phyloP scores from a whole-genome alignment of 2,113 vertebrate species.

The Trochalopteron elliotii region DNA sequence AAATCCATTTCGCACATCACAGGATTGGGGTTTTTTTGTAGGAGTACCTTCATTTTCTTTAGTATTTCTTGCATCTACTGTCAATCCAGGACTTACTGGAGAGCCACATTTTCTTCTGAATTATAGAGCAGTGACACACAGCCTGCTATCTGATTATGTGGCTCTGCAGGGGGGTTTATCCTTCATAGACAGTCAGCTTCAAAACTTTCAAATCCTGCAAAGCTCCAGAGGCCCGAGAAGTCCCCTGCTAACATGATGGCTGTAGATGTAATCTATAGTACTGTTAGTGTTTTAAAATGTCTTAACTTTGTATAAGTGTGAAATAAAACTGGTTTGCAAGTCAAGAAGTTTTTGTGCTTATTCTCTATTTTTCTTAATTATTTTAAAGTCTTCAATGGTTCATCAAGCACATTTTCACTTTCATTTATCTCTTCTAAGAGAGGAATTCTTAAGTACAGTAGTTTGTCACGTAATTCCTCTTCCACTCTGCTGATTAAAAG shows the following conservation, averaged over 20 bases:
- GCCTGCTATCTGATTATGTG: neutral
- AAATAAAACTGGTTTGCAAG: constrained; percentile 59
- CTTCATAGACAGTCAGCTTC: neutral
- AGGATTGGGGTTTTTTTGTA: neutral
- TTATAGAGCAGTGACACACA: neutral
- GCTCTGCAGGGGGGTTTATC: neutral
- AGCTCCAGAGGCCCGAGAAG: neutral
- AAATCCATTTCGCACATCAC: neutral
- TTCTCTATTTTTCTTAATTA: neutral
- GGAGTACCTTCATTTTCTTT: neutral
- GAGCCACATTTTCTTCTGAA: neutral
- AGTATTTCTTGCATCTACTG: neutral
- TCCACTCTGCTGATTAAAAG: constrained; percentile 21
- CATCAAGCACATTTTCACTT: neutral
- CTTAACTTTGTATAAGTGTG: constrained; percentile 34
- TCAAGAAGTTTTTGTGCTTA: neutral
- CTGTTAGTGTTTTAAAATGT: neutral
- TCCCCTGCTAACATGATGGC: neutral
- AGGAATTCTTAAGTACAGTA: neutral
- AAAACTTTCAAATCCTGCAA: neutral
- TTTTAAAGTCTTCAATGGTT: neutral
- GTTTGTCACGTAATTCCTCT: neutral
- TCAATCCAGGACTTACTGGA: neutral
- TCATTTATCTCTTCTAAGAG: neutral
- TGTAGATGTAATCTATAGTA: neutral